Evolutionary conservation across 2,113 vertebrate species (phyloP), one percentile per base, ranked within the genome.

Genomic region (Phalacrocorax brasilianus): DNA sequence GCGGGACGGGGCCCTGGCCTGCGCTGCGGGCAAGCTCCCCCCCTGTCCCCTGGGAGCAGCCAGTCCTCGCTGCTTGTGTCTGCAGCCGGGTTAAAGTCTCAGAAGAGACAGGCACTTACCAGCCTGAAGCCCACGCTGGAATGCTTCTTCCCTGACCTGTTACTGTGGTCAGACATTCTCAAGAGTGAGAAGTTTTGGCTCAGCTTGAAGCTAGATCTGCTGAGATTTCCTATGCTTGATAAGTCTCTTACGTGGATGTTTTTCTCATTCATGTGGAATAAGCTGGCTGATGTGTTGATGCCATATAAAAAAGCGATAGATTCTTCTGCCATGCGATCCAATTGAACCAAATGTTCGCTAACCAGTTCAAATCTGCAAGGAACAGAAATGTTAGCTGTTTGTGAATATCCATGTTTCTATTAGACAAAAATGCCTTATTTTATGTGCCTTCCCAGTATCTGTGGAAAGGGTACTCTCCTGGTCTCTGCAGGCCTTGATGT

Each of bases 261-360:
- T 3, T 58, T 14, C 38, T 87, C 42, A 0, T 89, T 62, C 18
- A 45, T 1, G 24, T 75, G 91, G 32, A 50, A 76, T 0, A 85
- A 11, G 32, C 47, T 55, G 91, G 67, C 12, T 1, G 91, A 95
- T 9, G 95, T 23, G 73, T 95, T 95, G 95, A 91, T 78, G 27
- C 88, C 89, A 1, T 97, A 98, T 4, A 98, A 16, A 6, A 88
- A 63, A 6, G 73, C 40, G 5, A 98, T 71, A 0, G 93, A 98
- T 27, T 97, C 93, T 61, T 67, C 72, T 10, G 98, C 96, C 85
- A 98, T 92, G 6, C 14, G 72, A 24, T 98, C 98, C 55, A 98
- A 14, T 3, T 91, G 86, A 5, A 75, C 89, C 78, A 98, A 79
- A 3, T 97, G 93, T 11, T 71, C 61, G 2, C 59, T 80, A 7